Evolutionary conservation across 2,888 invertebrate species (phyloP).

Genomic region (Sinelater perroti): DNA sequence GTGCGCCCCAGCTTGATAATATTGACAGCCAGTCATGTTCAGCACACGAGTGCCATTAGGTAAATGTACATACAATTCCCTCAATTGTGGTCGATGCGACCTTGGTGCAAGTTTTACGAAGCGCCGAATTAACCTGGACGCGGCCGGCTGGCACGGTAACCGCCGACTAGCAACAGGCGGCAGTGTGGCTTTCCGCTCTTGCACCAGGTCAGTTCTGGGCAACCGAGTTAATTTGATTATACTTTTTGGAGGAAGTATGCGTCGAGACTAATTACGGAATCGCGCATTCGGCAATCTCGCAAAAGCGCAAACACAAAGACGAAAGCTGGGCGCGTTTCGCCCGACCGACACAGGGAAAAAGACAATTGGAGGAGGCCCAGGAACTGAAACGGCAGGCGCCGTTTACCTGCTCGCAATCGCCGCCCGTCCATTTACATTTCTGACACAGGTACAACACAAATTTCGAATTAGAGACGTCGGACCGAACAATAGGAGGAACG

Average conservation of each 20-base stretch:
- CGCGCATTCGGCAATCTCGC: no score
- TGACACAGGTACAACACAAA: conserved; percentile 8
- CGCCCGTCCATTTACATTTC: conserved; percentile 14
- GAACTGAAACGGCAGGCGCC: conserved; percentile 9
- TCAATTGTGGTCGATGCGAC: conserved; percentile 5
- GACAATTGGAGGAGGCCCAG: conserved; percentile 7
- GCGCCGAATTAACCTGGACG: background rate
- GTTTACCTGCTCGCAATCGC: conserved; percentile 1
- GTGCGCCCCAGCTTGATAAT: conserved; percentile 17
- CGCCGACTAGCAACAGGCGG: no score
- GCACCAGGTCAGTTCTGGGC: no score
- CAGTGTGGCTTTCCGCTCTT: no score
- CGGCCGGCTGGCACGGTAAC: no score
- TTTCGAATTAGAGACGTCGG: conserved; percentile 15
- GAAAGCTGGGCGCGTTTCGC: background rate
- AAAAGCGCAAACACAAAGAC: background rate
- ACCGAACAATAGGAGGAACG: conserved; percentile 9
- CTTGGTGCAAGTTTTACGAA: conserved; percentile 2
- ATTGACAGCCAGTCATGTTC: conserved; percentile 13
- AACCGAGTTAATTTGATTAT: no score
- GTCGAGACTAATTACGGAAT: no score
- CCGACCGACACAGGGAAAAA: conserved; percentile 3
- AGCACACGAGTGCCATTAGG: conserved; percentile 9
- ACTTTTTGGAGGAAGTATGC: no score
- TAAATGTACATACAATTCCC: conserved; percentile 1